phyloP scores from a whole-genome alignment of 2,113 vertebrate genomes.

The Paralichthys olivaceus region DNA sequence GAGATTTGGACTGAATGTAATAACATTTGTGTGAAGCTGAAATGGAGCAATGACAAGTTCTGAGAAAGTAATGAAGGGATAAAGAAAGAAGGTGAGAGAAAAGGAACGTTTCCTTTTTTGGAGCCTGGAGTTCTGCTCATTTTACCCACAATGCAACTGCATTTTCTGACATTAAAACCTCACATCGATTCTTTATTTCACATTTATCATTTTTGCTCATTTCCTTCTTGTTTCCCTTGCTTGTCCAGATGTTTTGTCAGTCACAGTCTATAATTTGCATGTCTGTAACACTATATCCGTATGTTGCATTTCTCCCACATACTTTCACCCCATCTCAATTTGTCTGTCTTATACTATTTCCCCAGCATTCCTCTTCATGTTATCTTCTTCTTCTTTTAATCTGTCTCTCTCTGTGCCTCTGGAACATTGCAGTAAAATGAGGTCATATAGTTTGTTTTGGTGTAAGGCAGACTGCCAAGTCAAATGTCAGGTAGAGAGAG shows the following conservation, averaged over 20 bases:
- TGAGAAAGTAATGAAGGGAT: slow-evolving; percentile 18
- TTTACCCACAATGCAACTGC: slow-evolving; percentile 16
- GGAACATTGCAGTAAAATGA: slow-evolving; percentile 77
- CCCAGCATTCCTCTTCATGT: slow-evolving; percentile 24
- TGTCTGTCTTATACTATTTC: slow-evolving; percentile 7
- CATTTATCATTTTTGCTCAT: neutral
- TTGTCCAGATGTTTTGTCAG: slow-evolving; percentile 2
- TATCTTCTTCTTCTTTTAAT: slow-evolving; percentile 38
- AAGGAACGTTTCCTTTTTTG: slow-evolving; percentile 54
- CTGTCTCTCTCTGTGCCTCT: slow-evolving; percentile 25
- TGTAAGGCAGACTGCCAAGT: slow-evolving; percentile 62
- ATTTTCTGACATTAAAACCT: slow-evolving; percentile 8
- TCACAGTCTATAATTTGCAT: slow-evolving; percentile 9
- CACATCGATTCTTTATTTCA: neutral
- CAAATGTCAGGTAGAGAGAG: slow-evolving; percentile 65
- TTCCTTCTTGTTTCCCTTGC: neutral
- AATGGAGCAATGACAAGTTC: slow-evolving; percentile 31
- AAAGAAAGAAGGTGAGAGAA: slow-evolving; percentile 7
- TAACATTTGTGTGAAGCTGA: slow-evolving; percentile 41
- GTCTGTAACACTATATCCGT: slow-evolving; percentile 1
- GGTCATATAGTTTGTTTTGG: slow-evolving; percentile 73
- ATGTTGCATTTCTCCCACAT: slow-evolving; percentile 7
- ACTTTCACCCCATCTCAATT: neutral
- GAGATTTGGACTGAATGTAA: slow-evolving; percentile 49
- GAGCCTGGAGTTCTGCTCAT: slow-evolving; percentile 19